These are phyloP conservation scores for Lasioglossum vierecki DNA, from an alignment of 2,888 invertebrate species.

Conservation along the genomic window DNA sequence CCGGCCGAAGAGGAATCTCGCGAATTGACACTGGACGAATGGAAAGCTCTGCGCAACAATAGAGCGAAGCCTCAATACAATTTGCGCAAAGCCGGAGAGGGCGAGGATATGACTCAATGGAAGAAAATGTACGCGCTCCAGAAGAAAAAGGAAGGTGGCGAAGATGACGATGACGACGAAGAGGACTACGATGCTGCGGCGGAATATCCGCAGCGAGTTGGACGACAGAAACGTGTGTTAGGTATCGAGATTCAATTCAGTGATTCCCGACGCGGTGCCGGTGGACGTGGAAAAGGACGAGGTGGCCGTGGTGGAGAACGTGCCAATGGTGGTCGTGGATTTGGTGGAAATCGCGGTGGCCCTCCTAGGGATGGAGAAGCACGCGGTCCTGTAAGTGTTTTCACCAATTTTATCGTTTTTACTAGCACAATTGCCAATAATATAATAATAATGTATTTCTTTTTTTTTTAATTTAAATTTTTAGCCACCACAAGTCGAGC, in stretches of 20 bases:
- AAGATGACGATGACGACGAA: conserved; percentile 89
- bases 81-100: conserved; percentile 96
- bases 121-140: conserved; percentile 94
- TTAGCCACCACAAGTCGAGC: conserved; percentile 76
- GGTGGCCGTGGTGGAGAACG: conserved; percentile 86
- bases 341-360: conserved; percentile 80
- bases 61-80: conserved; percentile 95
- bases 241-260: conserved; percentile 95
- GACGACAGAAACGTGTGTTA: conserved; percentile 93
- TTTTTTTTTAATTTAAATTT: conserved; percentile 37
- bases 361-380: conserved; percentile 81
- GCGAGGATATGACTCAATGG: conserved; percentile 96
- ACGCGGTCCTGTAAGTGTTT: conserved; percentile 79
- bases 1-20: conserved; percentile 91
- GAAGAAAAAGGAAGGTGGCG: conserved; percentile 89
- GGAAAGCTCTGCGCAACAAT: conserved; percentile 93
- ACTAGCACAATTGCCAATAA: background rate
- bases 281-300: conserved; percentile 87
- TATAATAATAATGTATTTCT: background rate
- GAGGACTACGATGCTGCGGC: conserved; percentile 89
- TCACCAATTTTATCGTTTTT: background rate
- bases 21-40: conserved; percentile 94
- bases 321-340: conserved; percentile 84
- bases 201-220: conserved; percentile 94
- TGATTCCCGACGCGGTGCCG: conserved; percentile 90